Conservation (phyloP, 2,888 invertebrate genomes). For the Drosophila emarginata region DNA sequence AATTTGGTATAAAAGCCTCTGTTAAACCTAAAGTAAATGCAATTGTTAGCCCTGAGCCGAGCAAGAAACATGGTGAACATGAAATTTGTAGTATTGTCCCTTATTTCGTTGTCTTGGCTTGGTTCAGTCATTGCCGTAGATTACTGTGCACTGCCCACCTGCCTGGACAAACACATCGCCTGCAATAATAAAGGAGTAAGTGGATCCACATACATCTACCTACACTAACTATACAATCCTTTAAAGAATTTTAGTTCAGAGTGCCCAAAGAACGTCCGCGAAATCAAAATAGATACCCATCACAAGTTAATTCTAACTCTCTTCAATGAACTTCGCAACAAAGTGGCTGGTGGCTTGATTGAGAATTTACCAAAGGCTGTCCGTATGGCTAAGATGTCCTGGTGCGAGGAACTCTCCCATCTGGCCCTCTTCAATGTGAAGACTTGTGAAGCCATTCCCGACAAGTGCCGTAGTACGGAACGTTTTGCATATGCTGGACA, state of each 20-base stretch:
- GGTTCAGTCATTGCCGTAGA: slow-evolving; percentile 19
- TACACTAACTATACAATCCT: background rate
- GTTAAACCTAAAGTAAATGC: background rate
- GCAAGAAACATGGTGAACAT: slow-evolving; percentile 6
- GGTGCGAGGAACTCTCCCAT: slow-evolving; percentile 47
- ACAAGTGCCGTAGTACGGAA: slow-evolving; percentile 51
- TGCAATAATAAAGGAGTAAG: slow-evolving; percentile 52
- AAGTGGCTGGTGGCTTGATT: slow-evolving; percentile 35
- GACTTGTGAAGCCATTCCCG: slow-evolving; percentile 41
- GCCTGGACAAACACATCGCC: slow-evolving; percentile 45
- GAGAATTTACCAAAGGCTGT: slow-evolving; percentile 33
- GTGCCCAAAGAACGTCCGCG: slow-evolving; percentile 40
- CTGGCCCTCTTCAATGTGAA: slow-evolving; percentile 41
- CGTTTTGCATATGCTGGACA: slow-evolving; percentile 49
- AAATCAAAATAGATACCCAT: slow-evolving; percentile 30
- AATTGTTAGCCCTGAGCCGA: background rate
- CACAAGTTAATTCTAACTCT: slow-evolving; percentile 31
- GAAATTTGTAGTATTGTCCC: background rate
- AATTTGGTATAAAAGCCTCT: background rate
- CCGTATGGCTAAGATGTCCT: slow-evolving; percentile 55
- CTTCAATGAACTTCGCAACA: slow-evolving; percentile 45
- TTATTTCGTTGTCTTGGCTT: background rate
- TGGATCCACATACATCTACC: background rate
- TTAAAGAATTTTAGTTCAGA: slow-evolving; percentile 35
- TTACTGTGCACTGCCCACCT: slow-evolving; percentile 45